Percentiles rank a stretch among this genome's conserved stretches.
Conservation (phyloP, 2,888 invertebrate genomes). For the Hemicrepidius hirtus region DNA sequence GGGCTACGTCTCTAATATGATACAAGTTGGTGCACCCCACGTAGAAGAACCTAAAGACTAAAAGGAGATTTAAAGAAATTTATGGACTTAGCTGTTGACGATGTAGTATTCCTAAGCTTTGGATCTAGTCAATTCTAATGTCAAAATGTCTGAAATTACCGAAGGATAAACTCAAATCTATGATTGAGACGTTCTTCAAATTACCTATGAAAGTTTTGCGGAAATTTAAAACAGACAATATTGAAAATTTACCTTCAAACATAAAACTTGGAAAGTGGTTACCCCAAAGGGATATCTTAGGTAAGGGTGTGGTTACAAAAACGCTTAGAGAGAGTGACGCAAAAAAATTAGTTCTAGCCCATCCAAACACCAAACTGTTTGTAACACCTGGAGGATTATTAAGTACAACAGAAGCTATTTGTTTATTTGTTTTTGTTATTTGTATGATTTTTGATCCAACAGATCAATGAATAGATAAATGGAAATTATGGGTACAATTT, state of each 20-base stretch:
- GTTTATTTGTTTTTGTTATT: too few species aligned
- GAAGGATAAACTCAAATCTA: constrained; percentile 71
- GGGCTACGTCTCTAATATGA: constrained; percentile 75
- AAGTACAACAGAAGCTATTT: constrained; percentile 76
- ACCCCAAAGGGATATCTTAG: constrained; percentile 64
- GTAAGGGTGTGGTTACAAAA: too few species aligned
- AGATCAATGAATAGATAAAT: too few species aligned
- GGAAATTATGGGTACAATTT: too few species aligned
- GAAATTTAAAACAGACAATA: constrained; percentile 78
- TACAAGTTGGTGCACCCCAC: constrained; percentile 76
- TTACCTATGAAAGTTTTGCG: constrained; percentile 79
- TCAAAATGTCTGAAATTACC: constrained; percentile 75
- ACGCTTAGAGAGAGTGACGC: not conserved
- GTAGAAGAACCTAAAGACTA: constrained; percentile 60
- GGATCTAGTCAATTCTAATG: constrained; percentile 77
- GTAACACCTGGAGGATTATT: constrained; percentile 77
- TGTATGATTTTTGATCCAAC: too few species aligned
- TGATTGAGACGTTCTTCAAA: constrained; percentile 76
- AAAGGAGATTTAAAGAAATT: constrained; percentile 72
- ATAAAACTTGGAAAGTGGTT: constrained; percentile 60
- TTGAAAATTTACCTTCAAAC: constrained; percentile 54
- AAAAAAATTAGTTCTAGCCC: constrained; percentile 67
- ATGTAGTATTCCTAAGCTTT: constrained; percentile 77
- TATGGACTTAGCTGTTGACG: constrained; percentile 74
- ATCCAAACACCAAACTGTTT: constrained; percentile 75